phyloP scores from a whole-genome alignment of 2,113 vertebrate genomes.

The Scortum barcoo region DNA sequence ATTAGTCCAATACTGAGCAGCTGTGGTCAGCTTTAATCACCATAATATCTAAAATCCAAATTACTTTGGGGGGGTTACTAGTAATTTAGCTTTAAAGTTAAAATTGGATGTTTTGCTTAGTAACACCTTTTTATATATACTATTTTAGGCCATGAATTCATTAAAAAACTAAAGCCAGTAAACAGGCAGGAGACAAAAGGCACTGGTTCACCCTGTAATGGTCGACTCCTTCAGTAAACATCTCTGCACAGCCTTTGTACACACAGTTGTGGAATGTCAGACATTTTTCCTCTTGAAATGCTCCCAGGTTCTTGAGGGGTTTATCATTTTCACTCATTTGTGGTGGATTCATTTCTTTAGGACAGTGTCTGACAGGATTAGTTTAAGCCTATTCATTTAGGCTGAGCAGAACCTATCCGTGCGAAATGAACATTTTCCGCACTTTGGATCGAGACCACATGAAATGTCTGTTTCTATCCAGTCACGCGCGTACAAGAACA shows the following conservation, averaged over 20 bases:
- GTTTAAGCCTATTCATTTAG: slow-evolving; percentile 57
- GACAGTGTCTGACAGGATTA: slow-evolving; percentile 57
- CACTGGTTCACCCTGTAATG: not conserved
- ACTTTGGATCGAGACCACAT: slow-evolving; percentile 33
- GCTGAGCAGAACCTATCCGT: slow-evolving; percentile 57
- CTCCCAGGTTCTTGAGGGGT: not conserved
- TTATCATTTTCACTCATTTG: slow-evolving; percentile 38
- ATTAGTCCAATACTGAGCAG: not conserved
- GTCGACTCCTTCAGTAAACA: not conserved
- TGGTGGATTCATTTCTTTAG: slow-evolving; percentile 28
- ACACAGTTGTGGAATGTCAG: not conserved
- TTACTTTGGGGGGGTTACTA: not conserved
- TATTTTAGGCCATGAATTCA: not conserved
- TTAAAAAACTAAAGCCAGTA: not conserved
- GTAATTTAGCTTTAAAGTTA: not conserved
- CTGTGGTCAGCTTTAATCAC: not conserved
- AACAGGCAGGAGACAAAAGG: not conserved
- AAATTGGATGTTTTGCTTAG: not conserved
- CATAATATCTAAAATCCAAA: not conserved
- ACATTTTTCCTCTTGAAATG: slow-evolving; percentile 18
- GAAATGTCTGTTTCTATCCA: slow-evolving; percentile 16
- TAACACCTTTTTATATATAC: not conserved
- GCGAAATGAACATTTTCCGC: slow-evolving; percentile 58
- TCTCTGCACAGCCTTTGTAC: slow-evolving; percentile 22
- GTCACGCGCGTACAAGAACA: not conserved